A percentile compares a stretch with the other conserved stretches of the same genome.
Conservation (phyloP, 2,797 vertebrate species). For the Astyanax mexicanus region DNA sequence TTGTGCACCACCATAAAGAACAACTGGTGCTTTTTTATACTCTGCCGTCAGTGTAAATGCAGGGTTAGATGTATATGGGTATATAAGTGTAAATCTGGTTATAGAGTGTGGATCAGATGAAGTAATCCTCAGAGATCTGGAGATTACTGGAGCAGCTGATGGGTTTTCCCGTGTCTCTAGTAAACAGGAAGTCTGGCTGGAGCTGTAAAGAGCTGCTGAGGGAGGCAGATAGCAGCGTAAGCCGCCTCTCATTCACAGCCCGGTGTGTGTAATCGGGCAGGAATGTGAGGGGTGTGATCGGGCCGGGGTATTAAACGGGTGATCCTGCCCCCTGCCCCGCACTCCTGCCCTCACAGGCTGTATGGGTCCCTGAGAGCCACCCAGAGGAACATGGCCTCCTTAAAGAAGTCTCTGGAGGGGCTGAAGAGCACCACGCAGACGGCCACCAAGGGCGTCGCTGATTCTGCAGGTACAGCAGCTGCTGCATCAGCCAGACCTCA, state of each 20-base stretch:
- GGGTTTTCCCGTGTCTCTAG: not conserved
- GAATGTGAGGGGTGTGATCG: constrained; percentile 63
- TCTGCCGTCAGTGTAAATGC: too few species aligned
- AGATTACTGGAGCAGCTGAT: too few species aligned
- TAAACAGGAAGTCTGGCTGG: constrained; percentile 52
- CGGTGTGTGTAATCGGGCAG: constrained; percentile 76
- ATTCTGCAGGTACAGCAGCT: constrained; percentile 70
- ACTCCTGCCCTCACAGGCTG: constrained; percentile 56
- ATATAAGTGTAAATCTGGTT: too few species aligned
- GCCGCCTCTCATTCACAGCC: constrained; percentile 60
- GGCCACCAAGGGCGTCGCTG: constrained; percentile 72
- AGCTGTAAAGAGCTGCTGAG: constrained; percentile 70
- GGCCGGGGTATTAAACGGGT: constrained; percentile 75
- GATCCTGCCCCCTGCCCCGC: not conserved
- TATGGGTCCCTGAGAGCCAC: constrained; percentile 32
- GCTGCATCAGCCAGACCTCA: not conserved
- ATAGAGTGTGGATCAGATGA: too few species aligned
- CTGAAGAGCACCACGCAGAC: constrained; percentile 75
- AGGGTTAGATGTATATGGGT: too few species aligned
- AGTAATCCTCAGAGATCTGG: not conserved
- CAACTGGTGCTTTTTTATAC: too few species aligned
- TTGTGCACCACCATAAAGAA: too few species aligned
- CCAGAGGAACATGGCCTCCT: constrained; percentile 75
- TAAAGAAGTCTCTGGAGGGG: constrained; percentile 81
- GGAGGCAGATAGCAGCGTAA: constrained; percentile 62